Base-by-base conservation (phyloP, 2,888 invertebrate genomes). In the Danaus chrysippus region DNA sequence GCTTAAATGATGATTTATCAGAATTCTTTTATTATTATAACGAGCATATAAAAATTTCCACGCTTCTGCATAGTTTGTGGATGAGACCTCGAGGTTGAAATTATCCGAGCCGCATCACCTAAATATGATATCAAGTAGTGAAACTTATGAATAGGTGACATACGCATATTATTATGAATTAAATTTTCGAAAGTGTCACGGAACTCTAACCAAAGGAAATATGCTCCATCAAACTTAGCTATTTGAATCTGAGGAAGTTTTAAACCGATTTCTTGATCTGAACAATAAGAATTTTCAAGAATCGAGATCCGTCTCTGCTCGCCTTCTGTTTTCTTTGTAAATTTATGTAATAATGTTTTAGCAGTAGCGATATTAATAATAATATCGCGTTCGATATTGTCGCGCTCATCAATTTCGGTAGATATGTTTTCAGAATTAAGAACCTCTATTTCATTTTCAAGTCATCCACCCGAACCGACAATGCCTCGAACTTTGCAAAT, bases 141-240 rank as follows among this genome's bases (percentile, higher is more conserved):
- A 63, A 63, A 68, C 41, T 64, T 68, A n/a, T 67, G 57, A n/a
- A 69, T 64, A 1, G 13, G n/a, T 3, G 57, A 42, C 2, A 66
- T 60, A 17, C 56, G 59, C 10, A 56, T 15, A 46, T 66, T 66
- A 12, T 63, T 63, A 46, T 65, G 62, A 12, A 65, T 66, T 46
- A 66, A 53, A 53, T 10, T 60, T n/a, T 23, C n/a, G 52, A 59
- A 67, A 0, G 66, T 69, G 42, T 69, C 69, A 0, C 64, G 62
- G 56, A 69, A 67, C 15, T 65, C 65, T 1, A 69, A 46, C 69
- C 69, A 69, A 9, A 55, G 61, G 44, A 66, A 68, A 55, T 61
- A 61, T 3, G 59, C 10, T 2, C 66, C 61, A 34, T 64, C 60
- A 60, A 66, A 68, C 55, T 64, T 66, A 52, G 62, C 42, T 13